Evolutionary conservation across 2,113 vertebrate species (phyloP), one percentile per base, ranked within the genome.

Genomic region (Ophthalmolycus amberensis): DNA sequence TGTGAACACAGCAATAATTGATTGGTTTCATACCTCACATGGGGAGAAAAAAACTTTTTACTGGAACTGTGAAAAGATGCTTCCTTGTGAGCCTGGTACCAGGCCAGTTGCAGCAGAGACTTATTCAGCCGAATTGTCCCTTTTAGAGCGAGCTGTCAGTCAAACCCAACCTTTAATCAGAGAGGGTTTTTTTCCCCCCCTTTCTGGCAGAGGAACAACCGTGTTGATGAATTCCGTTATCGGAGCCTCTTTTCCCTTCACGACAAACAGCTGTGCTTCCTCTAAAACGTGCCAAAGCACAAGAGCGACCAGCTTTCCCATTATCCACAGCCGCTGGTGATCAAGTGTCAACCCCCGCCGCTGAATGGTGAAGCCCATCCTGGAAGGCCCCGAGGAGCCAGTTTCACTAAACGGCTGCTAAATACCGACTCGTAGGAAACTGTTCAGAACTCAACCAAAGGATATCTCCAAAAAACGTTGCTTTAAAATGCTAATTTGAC

Each of bases 261-360:
- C 44, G 32, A 46, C 82, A 44, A 70, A 82, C 85, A 89, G 86
- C 89, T 90, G 83, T 44, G 58, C 68, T 69, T 32, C 72, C 71
- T 79, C 25, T 8, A 0, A 40, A 75, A 75, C 9, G 8, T 71
- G 76, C 82, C 85, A 83, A 82, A 52, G 77, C 82, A 77, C 44
- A 2, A 76, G 66, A 80, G 85, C 27, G 15, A 63, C 50, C 85
- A 75, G 75, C 77, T 82, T 85, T 58, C 72, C 75, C 25, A 37
- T 79, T 72, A 77, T 74, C 63, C 84, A 29, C 60, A 71, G 78
- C 52, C n/a, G 54, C 83, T 85, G 77, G 18, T 48, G 71, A 75
- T 82, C 72, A 50, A 79, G 76, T 60, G 29, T 70, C 22, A 10
- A 29, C 15, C 34, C 71, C n/a, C 16, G 9, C 1, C 18, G 38